Evolutionary conservation across 2,888 invertebrate species (phyloP).

Genomic region (Mythimna pallens): DNA sequence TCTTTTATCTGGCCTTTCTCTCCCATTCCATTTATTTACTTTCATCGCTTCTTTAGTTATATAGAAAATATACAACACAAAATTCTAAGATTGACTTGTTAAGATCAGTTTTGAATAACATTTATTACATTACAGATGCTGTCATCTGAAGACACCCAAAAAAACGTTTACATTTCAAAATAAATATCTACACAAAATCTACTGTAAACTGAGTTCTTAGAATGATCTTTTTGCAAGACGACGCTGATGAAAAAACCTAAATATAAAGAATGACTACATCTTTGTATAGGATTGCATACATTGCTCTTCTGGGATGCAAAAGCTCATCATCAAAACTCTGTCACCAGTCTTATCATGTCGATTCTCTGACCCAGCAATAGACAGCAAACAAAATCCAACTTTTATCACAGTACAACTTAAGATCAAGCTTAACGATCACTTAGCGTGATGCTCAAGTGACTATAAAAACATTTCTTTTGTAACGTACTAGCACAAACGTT

Average conservation of each 20-base stretch:
- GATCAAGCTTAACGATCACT: slow-evolving; percentile 28
- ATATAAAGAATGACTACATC: slow-evolving; percentile 35
- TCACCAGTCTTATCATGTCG: neutral
- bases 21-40: too few species aligned
- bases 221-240: slow-evolving; percentile 32
- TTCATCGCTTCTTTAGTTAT: too few species aligned
- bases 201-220: slow-evolving; percentile 43
- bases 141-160: slow-evolving; percentile 3
- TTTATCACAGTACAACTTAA: slow-evolving; percentile 16
- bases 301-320: slow-evolving; percentile 13
- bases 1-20: too few species aligned
- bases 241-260: slow-evolving; percentile 36
- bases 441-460: slow-evolving; percentile 37
- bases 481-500: slow-evolving; percentile 18
- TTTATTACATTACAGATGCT: slow-evolving; percentile 9
- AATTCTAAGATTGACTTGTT: neutral
- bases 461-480: slow-evolving; percentile 51
- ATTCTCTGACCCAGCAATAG: slow-evolving; percentile 1
- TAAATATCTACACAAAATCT: slow-evolving; percentile 33
- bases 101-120: neutral
- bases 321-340: neutral
- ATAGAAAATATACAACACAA: neutral
- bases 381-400: slow-evolving; percentile 5
- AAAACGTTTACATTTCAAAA: slow-evolving; percentile 30
- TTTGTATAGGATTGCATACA: slow-evolving; percentile 5